phyloP scores from a whole-genome alignment of 2,888 invertebrate species.

The Amblyteles armatorius region DNA sequence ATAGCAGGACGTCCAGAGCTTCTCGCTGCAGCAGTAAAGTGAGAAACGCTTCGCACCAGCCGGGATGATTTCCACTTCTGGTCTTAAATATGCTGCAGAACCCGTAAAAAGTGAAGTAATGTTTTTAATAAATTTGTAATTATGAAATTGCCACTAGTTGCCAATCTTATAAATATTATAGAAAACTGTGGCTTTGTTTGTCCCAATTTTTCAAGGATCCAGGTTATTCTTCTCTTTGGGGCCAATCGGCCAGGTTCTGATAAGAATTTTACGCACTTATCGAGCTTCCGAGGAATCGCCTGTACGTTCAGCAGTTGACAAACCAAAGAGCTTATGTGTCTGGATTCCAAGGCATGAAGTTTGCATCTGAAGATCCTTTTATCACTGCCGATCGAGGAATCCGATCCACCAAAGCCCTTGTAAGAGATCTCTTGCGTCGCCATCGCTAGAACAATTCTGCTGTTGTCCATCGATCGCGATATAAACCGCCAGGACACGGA shows the following conservation, averaged over 20 bases:
- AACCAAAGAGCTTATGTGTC: constrained; percentile 85
- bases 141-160: too few relatives aligned
- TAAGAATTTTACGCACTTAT: constrained; percentile 79
- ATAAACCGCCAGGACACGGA: constrained; percentile 77
- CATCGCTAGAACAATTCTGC: constrained; percentile 80
- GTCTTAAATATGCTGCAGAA: constrained; percentile 33
- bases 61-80: constrained; percentile 81
- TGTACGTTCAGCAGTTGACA: constrained; percentile 88
- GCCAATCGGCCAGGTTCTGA: too few relatives aligned
- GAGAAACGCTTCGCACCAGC: constrained; percentile 86
- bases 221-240: too few relatives aligned
- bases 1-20: constrained; percentile 81
- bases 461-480: constrained; percentile 62
- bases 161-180: too few relatives aligned
- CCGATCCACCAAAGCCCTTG: constrained; percentile 71
- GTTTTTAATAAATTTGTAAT: not conserved
- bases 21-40: constrained; percentile 86
- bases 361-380: constrained; percentile 72
- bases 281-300: constrained; percentile 86
- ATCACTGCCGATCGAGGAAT: constrained; percentile 68
- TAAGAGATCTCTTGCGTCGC: constrained; percentile 84
- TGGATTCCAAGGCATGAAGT: constrained; percentile 83
- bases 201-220: too few relatives aligned
- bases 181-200: too few relatives aligned
- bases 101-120: not conserved